Evolutionary conservation across 2,797 vertebrate genomes (phyloP), one percentile per base, ranked within the genome.

Genomic region (Scolopax rusticola): DNA sequence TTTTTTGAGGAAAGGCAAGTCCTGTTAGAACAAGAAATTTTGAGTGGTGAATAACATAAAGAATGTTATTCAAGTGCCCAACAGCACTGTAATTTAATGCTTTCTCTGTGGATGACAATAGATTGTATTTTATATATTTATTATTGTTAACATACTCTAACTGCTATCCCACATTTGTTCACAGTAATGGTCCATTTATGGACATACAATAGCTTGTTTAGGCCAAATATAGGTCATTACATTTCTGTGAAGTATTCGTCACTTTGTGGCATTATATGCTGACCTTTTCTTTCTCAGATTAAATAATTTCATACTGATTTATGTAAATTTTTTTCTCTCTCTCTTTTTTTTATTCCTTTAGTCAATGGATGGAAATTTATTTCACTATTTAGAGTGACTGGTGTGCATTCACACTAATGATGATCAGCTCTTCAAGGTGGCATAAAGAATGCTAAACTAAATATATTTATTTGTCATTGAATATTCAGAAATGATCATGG

Each of bases 401-500:
- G 16, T 12, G 3, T 60, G 32, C 10, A 24, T 73, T 88, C 76
- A 57, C 2, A 5, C 25, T 67, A 76, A 20, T 21, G 43, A 33
- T 38, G 47, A 77, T 90, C 74, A 70, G 47, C 32, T 79, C 17
- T 79, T 94, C 40, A 78, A 76, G 33, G 28, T 50, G 24, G 18
- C 28, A 65, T 24, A 70, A 88, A 87, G 53, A 27, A 30, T 48
- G n/a, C 27, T 67, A 67, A 90, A 86, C 32, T 32, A 91, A 78
- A 40, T 61, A 11, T 4, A 59, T 38, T 28, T 79, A 45, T 94
- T 84, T 94, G 77, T 57, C 70, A 89, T 4, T 81, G 64, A 95
- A 83, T 86, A 81, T 60, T 94, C 78, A 64, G 90, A 87, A 94
- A 90, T 90, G 45, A 74, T 88, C 69, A 59, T 43, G 47, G 33